These are phyloP conservation scores for Percopsis omiscomaycus DNA, from an alignment of 2,797 vertebrate species.

Conservation along the genomic window DNA sequence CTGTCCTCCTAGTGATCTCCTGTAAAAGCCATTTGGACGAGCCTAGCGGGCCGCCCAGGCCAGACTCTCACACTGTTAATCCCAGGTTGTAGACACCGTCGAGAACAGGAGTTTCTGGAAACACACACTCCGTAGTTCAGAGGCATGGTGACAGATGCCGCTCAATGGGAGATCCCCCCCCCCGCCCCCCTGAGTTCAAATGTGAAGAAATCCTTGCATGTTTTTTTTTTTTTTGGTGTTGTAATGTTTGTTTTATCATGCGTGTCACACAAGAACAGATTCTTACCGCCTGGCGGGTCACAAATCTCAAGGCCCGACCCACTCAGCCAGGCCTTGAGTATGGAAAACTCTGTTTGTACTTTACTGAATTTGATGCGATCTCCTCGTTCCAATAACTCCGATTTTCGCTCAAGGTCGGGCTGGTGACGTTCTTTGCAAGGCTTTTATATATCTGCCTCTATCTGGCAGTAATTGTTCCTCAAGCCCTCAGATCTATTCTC, in stretches of 20 bases:
- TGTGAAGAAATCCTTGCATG: not conserved
- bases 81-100: constrained; percentile 26
- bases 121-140: constrained; percentile 3
- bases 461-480: constrained; percentile 30
- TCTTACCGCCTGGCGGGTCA: not conserved
- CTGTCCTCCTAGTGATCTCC: constrained; percentile 42
- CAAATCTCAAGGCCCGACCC: constrained; percentile 28
- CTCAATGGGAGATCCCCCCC: constrained; percentile 14
- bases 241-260: not conserved
- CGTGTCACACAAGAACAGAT: not conserved
- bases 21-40: constrained; percentile 57
- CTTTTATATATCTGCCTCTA: constrained; percentile 29
- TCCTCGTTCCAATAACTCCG: not conserved
- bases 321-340: constrained; percentile 35
- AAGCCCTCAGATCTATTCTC: constrained; percentile 26
- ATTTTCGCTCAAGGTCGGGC: no score
- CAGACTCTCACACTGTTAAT: constrained; percentile 41
- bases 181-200: constrained; percentile 4
- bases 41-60: constrained; percentile 23
- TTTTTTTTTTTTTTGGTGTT: not conserved
- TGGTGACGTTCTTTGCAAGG: not conserved
- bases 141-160: not conserved
- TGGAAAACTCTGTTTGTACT: constrained; percentile 42
- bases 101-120: constrained; percentile 22
- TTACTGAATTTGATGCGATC: constrained; percentile 27